Evolutionary conservation across 2,113 vertebrate species (phyloP).

Genomic region (Hoplias malabaricus): DNA sequence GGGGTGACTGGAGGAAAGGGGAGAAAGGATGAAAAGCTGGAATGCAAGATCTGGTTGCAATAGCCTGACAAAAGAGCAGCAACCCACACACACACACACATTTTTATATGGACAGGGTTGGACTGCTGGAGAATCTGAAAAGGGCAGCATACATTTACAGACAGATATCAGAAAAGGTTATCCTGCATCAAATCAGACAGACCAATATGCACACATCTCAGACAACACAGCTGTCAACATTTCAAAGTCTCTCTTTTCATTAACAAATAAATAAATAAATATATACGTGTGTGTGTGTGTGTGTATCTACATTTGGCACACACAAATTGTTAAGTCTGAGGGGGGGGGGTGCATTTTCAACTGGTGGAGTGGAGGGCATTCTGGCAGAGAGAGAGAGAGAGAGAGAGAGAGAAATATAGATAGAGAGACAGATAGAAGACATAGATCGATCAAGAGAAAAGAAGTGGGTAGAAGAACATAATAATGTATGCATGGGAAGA

Average conservation of each 20-base stretch:
- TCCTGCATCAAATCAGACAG: conserved; percentile 70
- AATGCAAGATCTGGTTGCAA: conserved; percentile 25
- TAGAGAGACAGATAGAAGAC: too few relatives aligned
- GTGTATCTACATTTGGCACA: neutral
- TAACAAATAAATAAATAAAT: conserved; percentile 19
- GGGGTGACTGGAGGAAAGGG: conserved; percentile 42
- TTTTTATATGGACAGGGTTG: conserved; percentile 30
- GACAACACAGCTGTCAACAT: conserved; percentile 53
- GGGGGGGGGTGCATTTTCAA: conserved; percentile 38
- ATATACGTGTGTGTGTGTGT: neutral
- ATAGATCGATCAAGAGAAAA: too few relatives aligned
- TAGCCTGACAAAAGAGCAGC: conserved; percentile 21
- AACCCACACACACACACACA: conserved; percentile 48
- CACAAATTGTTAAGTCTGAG: conserved; percentile 34
- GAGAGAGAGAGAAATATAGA: neutral
- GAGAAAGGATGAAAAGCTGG: conserved; percentile 3
- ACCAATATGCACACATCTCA: conserved; percentile 57
- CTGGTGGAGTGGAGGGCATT: conserved; percentile 30
- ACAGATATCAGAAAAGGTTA: conserved; percentile 75
- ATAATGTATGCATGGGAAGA: conserved; percentile 5
- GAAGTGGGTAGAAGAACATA: too few relatives aligned
- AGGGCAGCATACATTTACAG: conserved; percentile 73
- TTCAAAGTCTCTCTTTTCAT: conserved; percentile 40
- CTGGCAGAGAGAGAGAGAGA: conserved; percentile 15
- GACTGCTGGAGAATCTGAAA: conserved; percentile 67